Evolutionary conservation across 2,113 vertebrate genomes (phyloP), one percentile per base, ranked within the genome.

Genomic region (Catagonus wagneri): DNA sequence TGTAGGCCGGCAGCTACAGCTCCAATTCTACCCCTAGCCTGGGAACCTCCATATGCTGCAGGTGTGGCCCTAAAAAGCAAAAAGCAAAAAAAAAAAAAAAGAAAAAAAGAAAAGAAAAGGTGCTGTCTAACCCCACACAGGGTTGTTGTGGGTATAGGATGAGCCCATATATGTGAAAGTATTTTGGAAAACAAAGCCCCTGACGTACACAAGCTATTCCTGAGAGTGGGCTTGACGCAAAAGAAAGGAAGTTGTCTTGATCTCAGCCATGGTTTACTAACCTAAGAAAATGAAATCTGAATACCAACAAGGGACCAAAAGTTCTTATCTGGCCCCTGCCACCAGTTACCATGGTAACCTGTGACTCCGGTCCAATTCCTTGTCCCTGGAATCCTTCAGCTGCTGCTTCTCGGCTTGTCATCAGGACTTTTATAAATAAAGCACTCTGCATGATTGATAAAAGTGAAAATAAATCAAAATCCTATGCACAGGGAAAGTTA

Each of bases 261-360:
- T 80, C 68, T 96, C 81, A 61, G 89, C 20, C 36, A 83, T 93
- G 65, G 60, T 84, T 96, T 91, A 89, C 93, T 61, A 52, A 63
- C 34, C 17, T 81, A 63, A 75, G 76, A 89, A 88, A 94, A 44
- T 29, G 16, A 83, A 93, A 87, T 54, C 56, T 83, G 52, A 19
- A 56, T 76, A 95, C 89, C 61, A 74, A 6, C 6, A 63, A 76
- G 44, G 44, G 52, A 25, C n/a, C 2, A 4, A 20, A 29, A 92
- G 14, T 87, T 95, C 50, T 84, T 39, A 61, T 29, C 23, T 36
- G 7, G 34, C 9, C 7, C 27, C 60, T 83, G 69, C 17, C 50
- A 22, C 60, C 16, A 29, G 54, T 87, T 68, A 58, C 65, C 65
- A n/a, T 58, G 89, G 44, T 72, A 72, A 83, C 63, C 58, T 39